Base-by-base conservation (phyloP, 1,140 invertebrate species). In the Coboldia fuscipes region DNA sequence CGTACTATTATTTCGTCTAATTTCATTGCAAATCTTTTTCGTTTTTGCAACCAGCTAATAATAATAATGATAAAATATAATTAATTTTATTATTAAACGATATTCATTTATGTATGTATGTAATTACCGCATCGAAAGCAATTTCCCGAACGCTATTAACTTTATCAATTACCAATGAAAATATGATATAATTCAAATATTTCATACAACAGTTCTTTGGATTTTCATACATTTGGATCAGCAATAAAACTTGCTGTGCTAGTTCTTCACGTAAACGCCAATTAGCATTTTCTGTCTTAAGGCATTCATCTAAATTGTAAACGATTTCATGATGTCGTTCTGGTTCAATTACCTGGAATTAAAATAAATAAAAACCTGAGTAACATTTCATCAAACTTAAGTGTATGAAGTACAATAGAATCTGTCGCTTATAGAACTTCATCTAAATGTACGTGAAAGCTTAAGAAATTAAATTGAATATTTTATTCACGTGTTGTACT, bases 201-300 rank as follows among this genome's bases (percentile, higher is more conserved):
- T 30, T 16, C 18, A 30, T 19, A 26, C 17, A 22, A 20, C 22
- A 23, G 7, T 14, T 12, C n/a, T 30, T 6, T 8, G 23, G n/a
- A 10, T 17, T 8, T 9, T 26, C 13, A 23, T 15, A 23, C 9
- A 26, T 8, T 30, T 30, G 19, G 12, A 30, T 30, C 16, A 36
- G 15, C 9, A 16, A n/a, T 14, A 36, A 8, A 18, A 36, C 18
- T 31, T 36, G 35, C 10, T 23, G 19, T 8, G 27, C 35, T 7
- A 36, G 23, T 30, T 36, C 27, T 24, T 36, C 35, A 17, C 35
- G 35, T 14, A 36, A 24, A 23, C 35, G 19, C 35, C 35, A 36
- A 16, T 30, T 22, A n/a, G 29, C 20, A 23, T 30, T 30, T 13
- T 22, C n/a, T 18, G 18, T 22, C 2, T 18, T n/a, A 19, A 36